A percentile compares a stretch with the other conserved stretches of the same genome.
phyloP scores from a whole-genome alignment of 64 coral and sea anemone species.

The Acropora yongei region DNA sequence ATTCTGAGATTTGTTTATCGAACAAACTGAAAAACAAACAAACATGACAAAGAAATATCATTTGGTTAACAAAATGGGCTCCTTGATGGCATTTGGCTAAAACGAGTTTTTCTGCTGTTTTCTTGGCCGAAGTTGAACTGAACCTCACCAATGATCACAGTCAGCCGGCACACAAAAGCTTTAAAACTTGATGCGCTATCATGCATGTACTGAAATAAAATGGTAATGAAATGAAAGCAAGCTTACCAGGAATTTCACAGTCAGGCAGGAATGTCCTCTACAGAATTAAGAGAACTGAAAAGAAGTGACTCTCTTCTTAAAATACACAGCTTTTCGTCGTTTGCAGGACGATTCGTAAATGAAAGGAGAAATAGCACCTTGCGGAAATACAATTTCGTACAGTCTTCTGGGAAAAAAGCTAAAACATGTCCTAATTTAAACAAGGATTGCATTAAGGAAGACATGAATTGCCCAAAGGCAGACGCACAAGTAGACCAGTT shows the following conservation, averaged over 20 bases:
- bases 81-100: background rate
- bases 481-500: background rate
- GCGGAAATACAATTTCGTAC: constrained; percentile 61
- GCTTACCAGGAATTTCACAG: background rate
- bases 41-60: background rate
- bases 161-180: background rate
- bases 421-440: constrained; percentile 53
- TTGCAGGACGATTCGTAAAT: background rate
- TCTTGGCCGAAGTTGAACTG: background rate
- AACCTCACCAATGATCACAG: background rate
- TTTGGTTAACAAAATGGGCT: background rate
- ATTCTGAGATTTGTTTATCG: too few relatives aligned
- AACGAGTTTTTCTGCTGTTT: constrained; percentile 5
- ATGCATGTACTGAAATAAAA: constrained; percentile 10
- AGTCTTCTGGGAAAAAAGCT: constrained; percentile 73
- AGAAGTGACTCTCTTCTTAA: background rate
- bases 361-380: constrained; percentile 42
- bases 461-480: background rate
- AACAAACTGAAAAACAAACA: too few relatives aligned
- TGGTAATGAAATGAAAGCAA: constrained; percentile 18
- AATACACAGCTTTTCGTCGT: background rate
- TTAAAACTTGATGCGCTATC: background rate
- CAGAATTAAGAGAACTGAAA: background rate
- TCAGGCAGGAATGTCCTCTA: background rate
- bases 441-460: constrained; percentile 36